Base-by-base conservation (phyloP, 2,797 vertebrate species). In the Pipistrellus kuhlii region DNA sequence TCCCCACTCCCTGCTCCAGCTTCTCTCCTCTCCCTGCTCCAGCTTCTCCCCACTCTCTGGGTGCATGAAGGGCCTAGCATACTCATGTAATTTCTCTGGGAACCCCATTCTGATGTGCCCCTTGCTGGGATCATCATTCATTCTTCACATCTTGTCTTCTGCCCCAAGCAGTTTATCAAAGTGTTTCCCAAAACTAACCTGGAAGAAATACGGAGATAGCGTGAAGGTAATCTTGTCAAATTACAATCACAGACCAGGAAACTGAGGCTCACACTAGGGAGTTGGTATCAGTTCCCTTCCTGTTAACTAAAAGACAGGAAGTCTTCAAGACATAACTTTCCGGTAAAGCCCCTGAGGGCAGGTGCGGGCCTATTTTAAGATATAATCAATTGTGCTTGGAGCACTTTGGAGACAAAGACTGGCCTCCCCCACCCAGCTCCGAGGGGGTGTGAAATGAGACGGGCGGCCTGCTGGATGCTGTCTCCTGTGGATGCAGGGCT, bases 311-410 rank as follows among this genome's bases (percentile, higher is more conserved):
- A 57, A 88, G 85, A 88, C 72, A 10, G 44, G 48, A 57, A 57
- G 35, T 38, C 44, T 80, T 59, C 5, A 59, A 95, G 83, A 66
- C 10, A 75, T 23, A 57, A 82, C 75, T 95, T 94, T 46, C 44
- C 59, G 66, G 27, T 27, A 41, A 81, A 57, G 17, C 8, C 73
- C 35, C 72, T 17, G 17, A 55, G 69, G 11, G 55, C 69, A 73
- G 66, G 51, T 55, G 3, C 14, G 80, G 27, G 53, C 64, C 91
- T 96, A 82, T 90, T 96, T 94, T 91, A 95, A 96, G 95, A 87
- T 12, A 59, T 13, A 88, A 90, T 93, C 94, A 91, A 93, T 68
- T 72, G 81, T 88, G 66, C 78, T 83, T 71, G 1, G 1, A 93
- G 92, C 76, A 53, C 69, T 94, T 77, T 51, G 59, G 75, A 72